Conservation (phyloP, 2,888 invertebrate genomes). For the Epinotia demarniana region DNA sequence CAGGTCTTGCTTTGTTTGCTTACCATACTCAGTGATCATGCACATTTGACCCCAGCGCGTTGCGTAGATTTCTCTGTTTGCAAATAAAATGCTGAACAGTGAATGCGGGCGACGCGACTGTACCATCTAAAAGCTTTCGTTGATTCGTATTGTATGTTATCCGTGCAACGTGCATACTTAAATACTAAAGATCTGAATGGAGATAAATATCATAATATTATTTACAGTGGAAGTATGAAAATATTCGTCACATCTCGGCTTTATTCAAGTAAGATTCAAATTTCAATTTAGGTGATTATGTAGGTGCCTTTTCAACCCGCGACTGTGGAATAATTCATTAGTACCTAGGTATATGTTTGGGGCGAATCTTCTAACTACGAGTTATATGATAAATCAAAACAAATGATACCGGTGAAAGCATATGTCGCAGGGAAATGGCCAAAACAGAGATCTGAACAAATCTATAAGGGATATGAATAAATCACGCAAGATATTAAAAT, state of each 20-base stretch:
- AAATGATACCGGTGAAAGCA: no score
- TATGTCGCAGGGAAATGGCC: no score
- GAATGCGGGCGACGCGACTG: constrained; percentile 53
- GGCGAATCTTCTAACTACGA: background rate
- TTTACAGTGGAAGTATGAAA: no score
- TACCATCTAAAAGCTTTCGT: constrained; percentile 42
- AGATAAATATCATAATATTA: background rate
- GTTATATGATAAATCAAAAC: background rate
- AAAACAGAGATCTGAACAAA: no score
- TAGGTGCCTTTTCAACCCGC: no score
- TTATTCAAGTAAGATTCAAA: no score
- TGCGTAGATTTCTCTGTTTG: constrained; percentile 65
- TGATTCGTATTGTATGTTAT: constrained; percentile 19
- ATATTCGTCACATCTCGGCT: no score
- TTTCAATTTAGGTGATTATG: no score
- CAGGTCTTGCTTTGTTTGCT: constrained; percentile 48
- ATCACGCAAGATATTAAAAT: no score
- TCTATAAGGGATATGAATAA: no score
- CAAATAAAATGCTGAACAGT: constrained; percentile 66
- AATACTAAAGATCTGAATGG: background rate
- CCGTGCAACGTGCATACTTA: no score
- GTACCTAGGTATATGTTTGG: no score
- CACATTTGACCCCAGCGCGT: constrained; percentile 66
- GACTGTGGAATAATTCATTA: background rate
- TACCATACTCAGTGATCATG: constrained; percentile 66